A percentile compares a stretch with the other conserved stretches of the same genome.
These are phyloP conservation scores for Pentalonia nigronervosa DNA, from an alignment of 1,140 invertebrate genomes.

Conservation along the genomic window DNA sequence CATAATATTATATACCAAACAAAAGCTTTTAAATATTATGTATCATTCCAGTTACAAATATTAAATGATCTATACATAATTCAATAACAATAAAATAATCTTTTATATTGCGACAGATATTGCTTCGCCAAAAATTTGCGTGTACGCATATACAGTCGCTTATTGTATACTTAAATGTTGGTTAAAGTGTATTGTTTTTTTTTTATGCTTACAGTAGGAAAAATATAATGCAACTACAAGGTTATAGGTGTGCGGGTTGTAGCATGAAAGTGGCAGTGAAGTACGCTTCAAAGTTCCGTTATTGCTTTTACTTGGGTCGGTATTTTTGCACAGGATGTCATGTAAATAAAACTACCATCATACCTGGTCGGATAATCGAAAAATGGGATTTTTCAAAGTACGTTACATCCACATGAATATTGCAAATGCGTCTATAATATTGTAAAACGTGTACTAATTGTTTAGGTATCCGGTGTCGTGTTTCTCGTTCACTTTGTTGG, in stretches of 20 bases:
- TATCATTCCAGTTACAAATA: too few species aligned
- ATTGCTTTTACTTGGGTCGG: conserved; percentile 86
- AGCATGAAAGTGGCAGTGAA: conserved; percentile 79
- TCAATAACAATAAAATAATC: too few species aligned
- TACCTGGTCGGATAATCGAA: conserved; percentile 80
- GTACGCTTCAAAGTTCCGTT: conserved; percentile 77
- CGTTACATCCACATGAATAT: neutral
- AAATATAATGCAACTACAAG: conserved; percentile 76
- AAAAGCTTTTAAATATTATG: too few species aligned
- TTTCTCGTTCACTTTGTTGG: conserved; percentile 79
- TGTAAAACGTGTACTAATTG: conserved; percentile 69
- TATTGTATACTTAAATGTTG: neutral
- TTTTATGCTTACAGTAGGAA: conserved; percentile 68
- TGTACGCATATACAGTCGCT: neutral
- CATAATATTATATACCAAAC: too few species aligned
- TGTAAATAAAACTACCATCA: conserved; percentile 75
- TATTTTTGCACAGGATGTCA: conserved; percentile 92
- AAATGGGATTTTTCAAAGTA: conserved; percentile 78
- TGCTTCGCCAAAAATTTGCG: neutral
- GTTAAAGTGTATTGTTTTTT: conserved; percentile 24
- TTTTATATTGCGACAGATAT: too few species aligned
- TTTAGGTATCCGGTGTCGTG: conserved; percentile 80
- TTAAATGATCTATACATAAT: too few species aligned
- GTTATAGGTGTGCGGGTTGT: conserved; percentile 85
- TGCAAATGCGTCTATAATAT: neutral